Evolutionary conservation across 2,113 vertebrate genomes (phyloP).

Genomic region (Saguinus imperator): DNA sequence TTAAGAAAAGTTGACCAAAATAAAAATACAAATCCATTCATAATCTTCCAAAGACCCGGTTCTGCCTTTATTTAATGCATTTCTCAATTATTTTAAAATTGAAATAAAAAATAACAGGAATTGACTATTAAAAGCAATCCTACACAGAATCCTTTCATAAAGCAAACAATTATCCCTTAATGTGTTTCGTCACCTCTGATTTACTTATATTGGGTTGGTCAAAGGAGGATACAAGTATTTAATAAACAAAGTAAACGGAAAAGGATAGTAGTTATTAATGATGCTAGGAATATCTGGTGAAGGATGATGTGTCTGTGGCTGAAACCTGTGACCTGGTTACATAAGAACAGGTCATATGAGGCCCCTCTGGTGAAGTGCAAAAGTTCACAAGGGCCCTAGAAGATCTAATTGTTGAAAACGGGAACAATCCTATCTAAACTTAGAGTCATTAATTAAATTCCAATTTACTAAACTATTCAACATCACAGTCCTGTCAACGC

Average conservation of each 20-base stretch:
- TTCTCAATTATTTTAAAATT: not conserved
- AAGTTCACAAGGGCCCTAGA: not conserved
- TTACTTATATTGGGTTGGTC: slow-evolving; percentile 18
- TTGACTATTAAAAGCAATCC: not conserved
- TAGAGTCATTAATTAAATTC: not conserved
- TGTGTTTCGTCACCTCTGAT: not conserved
- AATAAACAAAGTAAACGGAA: slow-evolving; percentile 27
- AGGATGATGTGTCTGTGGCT: slow-evolving; percentile 44
- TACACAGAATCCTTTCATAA: not conserved
- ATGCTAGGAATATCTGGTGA: slow-evolving; percentile 55
- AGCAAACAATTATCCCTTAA: not conserved
- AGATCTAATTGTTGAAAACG: not conserved
- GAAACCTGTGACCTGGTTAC: slow-evolving; percentile 10
- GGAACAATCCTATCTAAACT: not conserved
- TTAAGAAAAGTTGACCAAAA: not conserved
- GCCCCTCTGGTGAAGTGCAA: not conserved
- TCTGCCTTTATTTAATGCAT: not conserved
- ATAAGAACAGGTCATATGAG: not conserved
- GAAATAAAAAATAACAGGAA: not conserved
- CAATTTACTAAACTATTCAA: not conserved
- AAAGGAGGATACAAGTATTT: slow-evolving; percentile 19
- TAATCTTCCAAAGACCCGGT: slow-evolving; percentile 1
- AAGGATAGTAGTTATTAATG: slow-evolving; percentile 59
- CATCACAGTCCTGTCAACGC: not conserved
- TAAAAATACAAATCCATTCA: not conserved